Evolutionary conservation across 1,140 invertebrate species (phyloP), one percentile per base, ranked within the genome.

Genomic region (Subanguina moxae): DNA sequence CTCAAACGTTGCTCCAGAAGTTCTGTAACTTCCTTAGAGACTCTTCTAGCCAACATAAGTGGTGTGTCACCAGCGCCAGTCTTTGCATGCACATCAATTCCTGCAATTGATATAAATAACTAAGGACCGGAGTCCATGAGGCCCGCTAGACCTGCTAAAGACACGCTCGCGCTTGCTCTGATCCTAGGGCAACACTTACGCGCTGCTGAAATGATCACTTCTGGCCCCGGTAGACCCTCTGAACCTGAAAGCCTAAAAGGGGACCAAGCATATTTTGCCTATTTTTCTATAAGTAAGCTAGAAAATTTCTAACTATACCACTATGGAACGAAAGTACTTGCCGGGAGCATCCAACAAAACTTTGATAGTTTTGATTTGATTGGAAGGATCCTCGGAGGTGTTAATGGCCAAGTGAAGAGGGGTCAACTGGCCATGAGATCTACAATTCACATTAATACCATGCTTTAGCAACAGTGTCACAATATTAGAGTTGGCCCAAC

Each of bases 391-490:
- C 13, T 67, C 67, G 9, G 56, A 19, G 15, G 71, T 68, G 48
- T 77, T 80, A n/a, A 83, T 67, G 15, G 85, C 85, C 62, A 86
- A 71, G 78, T 86, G 85, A 11, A 86, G 77, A 8, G 85, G 79
- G 28, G 84, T 84, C 32, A 84, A 78, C 13, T 82, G 79, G 75
- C 93, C 93, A 82, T 91, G 88, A 52, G 91, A 91, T 68, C 86
- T 83, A 15, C 90, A 90, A 85, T 93, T 93, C 0, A 94, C 86
- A 84, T 95, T 87, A 1, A 91, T 90, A n/a, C 92, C 92, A 78
- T 89, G 87, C 62, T 89, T 87, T 21, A 97, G 78, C 30, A 98
- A 84, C 46, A 89, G 75, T 48, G 87, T 86, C 19, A 88, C 90
- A 78, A 89, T 89, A 64, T 89, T 85, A 19, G 88, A 87, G 80